phyloP scores from a whole-genome alignment of 2,888 invertebrate genomes.

The Archaeoteleia sp. region DNA sequence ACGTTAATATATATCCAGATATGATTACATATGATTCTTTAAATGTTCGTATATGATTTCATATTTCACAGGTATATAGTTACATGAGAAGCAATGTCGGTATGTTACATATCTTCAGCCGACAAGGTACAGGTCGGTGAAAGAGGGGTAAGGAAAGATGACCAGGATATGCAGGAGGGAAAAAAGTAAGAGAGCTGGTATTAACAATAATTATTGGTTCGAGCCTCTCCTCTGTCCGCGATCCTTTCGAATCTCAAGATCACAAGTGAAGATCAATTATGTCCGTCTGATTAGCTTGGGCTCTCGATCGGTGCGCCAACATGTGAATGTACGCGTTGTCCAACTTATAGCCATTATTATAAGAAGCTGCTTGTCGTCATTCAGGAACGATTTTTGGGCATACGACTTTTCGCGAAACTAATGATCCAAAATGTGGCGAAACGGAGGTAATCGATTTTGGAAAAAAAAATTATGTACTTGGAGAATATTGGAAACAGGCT shows the following conservation, averaged over 20 bases:
- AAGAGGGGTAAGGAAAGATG: slow-evolving; percentile 39
- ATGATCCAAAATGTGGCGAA: slow-evolving; percentile 32
- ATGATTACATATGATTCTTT: not conserved
- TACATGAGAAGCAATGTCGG: slow-evolving; percentile 20
- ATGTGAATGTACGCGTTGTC: slow-evolving; percentile 49
- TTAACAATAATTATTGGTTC: slow-evolving; percentile 75
- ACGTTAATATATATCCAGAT: not conserved
- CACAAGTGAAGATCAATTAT: slow-evolving; percentile 74
- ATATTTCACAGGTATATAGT: not conserved
- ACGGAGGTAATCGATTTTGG: too few species aligned
- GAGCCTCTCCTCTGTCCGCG: slow-evolving; percentile 71
- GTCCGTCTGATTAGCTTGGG: slow-evolving; percentile 72
- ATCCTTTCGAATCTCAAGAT: slow-evolving; percentile 74
- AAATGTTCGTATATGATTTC: not conserved
- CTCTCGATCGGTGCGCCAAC: slow-evolving; percentile 62
- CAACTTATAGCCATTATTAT: slow-evolving; percentile 48
- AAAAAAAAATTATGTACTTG: too few species aligned
- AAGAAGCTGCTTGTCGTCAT: slow-evolving; percentile 39
- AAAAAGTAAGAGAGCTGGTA: slow-evolving; percentile 60
- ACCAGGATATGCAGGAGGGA: slow-evolving; percentile 38
- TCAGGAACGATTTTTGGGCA: slow-evolving; percentile 39
- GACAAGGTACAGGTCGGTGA: slow-evolving; percentile 36
- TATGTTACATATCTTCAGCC: slow-evolving; percentile 14
- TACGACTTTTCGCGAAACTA: slow-evolving; percentile 26
- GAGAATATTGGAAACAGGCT: too few species aligned